Evolutionary conservation across 2,888 invertebrate species (phyloP).

Genomic region (Himalopsyche japonica): DNA sequence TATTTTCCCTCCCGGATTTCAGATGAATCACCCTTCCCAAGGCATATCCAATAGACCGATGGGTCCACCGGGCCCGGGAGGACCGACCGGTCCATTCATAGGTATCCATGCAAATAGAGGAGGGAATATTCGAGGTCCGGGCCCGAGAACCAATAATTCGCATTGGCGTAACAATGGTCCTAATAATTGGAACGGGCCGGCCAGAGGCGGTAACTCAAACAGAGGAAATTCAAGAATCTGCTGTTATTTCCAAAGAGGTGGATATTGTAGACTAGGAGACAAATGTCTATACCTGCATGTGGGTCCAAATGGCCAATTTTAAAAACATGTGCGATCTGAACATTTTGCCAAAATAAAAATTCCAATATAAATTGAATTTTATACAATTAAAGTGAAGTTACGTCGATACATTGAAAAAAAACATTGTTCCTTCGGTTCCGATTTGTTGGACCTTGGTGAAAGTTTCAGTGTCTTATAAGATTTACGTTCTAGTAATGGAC

Average conservation of each 20-base stretch:
- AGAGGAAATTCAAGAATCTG: constrained; percentile 67
- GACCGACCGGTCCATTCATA: constrained; percentile 47
- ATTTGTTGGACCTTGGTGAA: too few relatives aligned
- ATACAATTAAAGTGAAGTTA: too few relatives aligned
- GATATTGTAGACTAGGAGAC: constrained; percentile 80
- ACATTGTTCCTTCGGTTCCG: too few relatives aligned
- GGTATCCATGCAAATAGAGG: constrained; percentile 34
- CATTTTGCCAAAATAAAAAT: too few relatives aligned
- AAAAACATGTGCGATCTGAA: neutral
- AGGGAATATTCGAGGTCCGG: constrained; percentile 51
- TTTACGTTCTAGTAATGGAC: too few relatives aligned
- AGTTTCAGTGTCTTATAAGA: too few relatives aligned
- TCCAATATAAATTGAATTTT: too few relatives aligned
- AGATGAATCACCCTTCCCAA: constrained; percentile 52
- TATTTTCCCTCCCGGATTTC: constrained; percentile 59
- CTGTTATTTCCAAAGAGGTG: constrained; percentile 77
- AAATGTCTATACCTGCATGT: constrained; percentile 85
- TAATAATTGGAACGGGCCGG: constrained; percentile 54
- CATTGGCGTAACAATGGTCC: constrained; percentile 56
- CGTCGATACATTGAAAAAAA: too few relatives aligned
- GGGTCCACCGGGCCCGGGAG: constrained; percentile 44
- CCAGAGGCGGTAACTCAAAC: constrained; percentile 55
- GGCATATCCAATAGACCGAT: constrained; percentile 42
- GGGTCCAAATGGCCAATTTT: constrained; percentile 51
- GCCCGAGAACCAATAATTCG: constrained; percentile 56